Evolutionary conservation across 2,797 vertebrate species (phyloP).

Genomic region (Crocodylus rhombifer): DNA sequence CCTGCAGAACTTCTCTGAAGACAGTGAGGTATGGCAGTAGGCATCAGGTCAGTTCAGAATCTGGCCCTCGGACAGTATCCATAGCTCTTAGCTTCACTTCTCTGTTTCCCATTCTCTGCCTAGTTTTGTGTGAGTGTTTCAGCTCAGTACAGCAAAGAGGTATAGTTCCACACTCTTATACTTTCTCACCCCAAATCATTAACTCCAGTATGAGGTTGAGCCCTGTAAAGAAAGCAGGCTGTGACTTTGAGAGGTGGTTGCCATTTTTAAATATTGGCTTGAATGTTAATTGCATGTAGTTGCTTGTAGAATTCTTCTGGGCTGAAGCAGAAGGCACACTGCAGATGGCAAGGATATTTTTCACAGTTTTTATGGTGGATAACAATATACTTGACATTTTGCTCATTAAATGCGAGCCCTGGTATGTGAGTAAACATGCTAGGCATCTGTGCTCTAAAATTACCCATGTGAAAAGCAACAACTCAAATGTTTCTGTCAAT

Average conservation of each 20-base stretch:
- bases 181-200: slow-evolving; percentile 31
- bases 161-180: slow-evolving; percentile 17
- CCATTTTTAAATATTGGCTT: slow-evolving; percentile 73
- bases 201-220: slow-evolving; percentile 34
- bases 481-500: slow-evolving; percentile 79
- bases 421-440: slow-evolving; percentile 78
- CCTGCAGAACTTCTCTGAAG: neutral
- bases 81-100: neutral
- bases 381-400: slow-evolving; percentile 84
- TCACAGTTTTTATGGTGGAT: slow-evolving; percentile 82
- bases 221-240: slow-evolving; percentile 61
- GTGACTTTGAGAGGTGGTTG: slow-evolving; percentile 44
- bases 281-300: slow-evolving; percentile 71
- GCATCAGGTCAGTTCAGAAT: rapidly evolving
- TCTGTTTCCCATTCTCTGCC: neutral
- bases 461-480: slow-evolving; percentile 77
- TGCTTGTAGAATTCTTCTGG: slow-evolving; percentile 72
- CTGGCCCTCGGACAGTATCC: neutral
- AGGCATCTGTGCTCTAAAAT: slow-evolving; percentile 81
- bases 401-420: slow-evolving; percentile 82
- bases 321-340: slow-evolving; percentile 78
- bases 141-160: slow-evolving; percentile 15
- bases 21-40: neutral
- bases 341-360: slow-evolving; percentile 82
- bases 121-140: neutral